These are phyloP conservation scores for Tetanocera ferruginea DNA, from an alignment of 2,888 invertebrate species.

Conservation along the genomic window DNA sequence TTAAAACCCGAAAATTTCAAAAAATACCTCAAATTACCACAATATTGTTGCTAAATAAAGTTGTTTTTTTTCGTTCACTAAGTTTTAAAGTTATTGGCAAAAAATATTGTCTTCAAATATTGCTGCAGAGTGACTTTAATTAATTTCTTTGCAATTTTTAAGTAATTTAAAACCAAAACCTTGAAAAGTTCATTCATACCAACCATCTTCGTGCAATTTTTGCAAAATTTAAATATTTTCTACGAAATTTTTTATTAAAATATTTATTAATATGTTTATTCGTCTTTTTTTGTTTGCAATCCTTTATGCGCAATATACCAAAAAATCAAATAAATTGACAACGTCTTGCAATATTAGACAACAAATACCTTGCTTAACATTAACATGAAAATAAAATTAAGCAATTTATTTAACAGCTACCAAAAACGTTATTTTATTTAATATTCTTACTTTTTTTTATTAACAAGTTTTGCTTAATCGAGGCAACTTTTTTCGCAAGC, in stretches of 20 bases:
- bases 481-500: not conserved
- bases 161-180: slow-evolving; percentile 19
- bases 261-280: not conserved
- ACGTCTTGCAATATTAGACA: slow-evolving; percentile 37
- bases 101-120: not conserved
- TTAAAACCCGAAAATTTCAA: too few relatives aligned
- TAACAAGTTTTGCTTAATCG: not conserved
- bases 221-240: slow-evolving; percentile 10
- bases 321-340: slow-evolving; percentile 13
- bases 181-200: slow-evolving; percentile 42
- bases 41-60: too few relatives aligned
- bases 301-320: slow-evolving; percentile 22
- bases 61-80: too few relatives aligned
- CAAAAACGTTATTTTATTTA: not conserved
- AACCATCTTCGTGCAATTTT: not conserved
- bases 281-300: not conserved
- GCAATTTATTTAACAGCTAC: slow-evolving; percentile 7
- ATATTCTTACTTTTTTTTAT: not conserved
- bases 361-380: slow-evolving; percentile 7
- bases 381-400: not conserved
- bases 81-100: not conserved
- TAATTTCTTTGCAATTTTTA: not conserved
- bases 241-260: not conserved
- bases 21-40: too few relatives aligned
- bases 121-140: not conserved